A percentile compares a stretch with the other conserved stretches of the same genome.
Evolutionary conservation across 2,888 invertebrate genomes (phyloP).

Genomic region (Hartigia nigra): DNA sequence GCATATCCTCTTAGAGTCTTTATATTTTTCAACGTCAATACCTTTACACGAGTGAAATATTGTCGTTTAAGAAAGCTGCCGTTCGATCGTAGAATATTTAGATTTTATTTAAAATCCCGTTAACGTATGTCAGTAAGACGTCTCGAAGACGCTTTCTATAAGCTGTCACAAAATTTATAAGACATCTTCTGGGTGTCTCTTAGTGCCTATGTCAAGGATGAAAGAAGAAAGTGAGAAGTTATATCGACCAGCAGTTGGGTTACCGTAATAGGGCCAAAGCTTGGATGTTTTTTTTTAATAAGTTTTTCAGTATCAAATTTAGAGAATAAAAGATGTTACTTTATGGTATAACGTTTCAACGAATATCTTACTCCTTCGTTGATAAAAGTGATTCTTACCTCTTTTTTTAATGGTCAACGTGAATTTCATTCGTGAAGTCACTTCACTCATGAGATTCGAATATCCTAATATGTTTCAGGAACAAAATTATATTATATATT

Average conservation of each 20-base stretch:
- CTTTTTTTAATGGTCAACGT: neutral
- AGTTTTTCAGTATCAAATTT: neutral
- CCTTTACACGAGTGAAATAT: too few species aligned
- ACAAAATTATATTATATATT: neutral
- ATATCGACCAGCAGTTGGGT: neutral
- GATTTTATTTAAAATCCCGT: neutral
- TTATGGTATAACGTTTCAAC: neutral
- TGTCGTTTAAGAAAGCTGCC: neutral
- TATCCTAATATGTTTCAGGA: neutral
- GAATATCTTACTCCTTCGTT: neutral
- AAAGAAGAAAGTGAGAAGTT: neutral
- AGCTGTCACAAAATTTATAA: neutral
- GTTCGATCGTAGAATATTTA: neutral
- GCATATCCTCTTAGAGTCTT: neutral
- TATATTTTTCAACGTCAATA: neutral
- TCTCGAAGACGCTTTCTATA: neutral
- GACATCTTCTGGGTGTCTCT: neutral
- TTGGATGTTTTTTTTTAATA: neutral
- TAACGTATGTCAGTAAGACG: neutral
- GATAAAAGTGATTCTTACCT: neutral
- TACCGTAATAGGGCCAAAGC: neutral
- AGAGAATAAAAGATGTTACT: neutral
- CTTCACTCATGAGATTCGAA: neutral
- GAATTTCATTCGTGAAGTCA: neutral
- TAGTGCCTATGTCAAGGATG: neutral